Percentiles rank a stretch among this genome's conserved stretches.
phyloP scores from a whole-genome alignment of 2,113 vertebrate genomes.

The Cricetomys ansorgei region DNA sequence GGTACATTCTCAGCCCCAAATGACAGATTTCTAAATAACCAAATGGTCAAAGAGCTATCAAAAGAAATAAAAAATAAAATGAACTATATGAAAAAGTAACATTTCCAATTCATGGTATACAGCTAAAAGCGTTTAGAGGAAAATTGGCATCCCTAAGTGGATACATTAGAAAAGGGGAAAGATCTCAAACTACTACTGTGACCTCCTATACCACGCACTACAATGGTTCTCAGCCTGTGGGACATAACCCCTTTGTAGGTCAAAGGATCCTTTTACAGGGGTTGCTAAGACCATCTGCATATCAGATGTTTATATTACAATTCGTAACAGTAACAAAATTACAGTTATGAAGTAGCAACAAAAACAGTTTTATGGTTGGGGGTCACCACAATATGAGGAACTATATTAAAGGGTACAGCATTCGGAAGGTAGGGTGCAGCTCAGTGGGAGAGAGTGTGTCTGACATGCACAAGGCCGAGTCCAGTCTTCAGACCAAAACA shows the following conservation, averaged over 20 bases:
- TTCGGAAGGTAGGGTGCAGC: not conserved
- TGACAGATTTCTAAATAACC: not conserved
- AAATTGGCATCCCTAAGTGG: not conserved
- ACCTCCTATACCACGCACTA: not conserved
- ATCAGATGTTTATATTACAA: too few species aligned
- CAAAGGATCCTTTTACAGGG: too few species aligned
- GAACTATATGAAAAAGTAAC: not conserved
- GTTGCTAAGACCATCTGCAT: too few species aligned
- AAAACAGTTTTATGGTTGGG: too few species aligned
- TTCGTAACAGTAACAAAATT: too few species aligned
- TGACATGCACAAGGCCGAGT: not conserved
- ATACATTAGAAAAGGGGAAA: not conserved
- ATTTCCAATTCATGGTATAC: not conserved
- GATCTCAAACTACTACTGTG: too few species aligned
- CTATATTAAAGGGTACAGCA: too few species aligned
- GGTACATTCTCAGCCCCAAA: not conserved
- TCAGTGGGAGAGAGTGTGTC: not conserved
- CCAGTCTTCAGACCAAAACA: not conserved
- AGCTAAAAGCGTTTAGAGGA: not conserved
- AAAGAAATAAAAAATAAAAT: not conserved
- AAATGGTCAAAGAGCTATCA: not conserved
- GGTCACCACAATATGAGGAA: too few species aligned
- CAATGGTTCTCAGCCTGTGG: too few species aligned
- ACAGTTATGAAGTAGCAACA: too few species aligned
- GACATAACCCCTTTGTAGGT: too few species aligned